Percentiles rank a stretch among this genome's conserved stretches.
phyloP scores from a whole-genome alignment of 2,888 invertebrate genomes.

The Xylota segnis region DNA sequence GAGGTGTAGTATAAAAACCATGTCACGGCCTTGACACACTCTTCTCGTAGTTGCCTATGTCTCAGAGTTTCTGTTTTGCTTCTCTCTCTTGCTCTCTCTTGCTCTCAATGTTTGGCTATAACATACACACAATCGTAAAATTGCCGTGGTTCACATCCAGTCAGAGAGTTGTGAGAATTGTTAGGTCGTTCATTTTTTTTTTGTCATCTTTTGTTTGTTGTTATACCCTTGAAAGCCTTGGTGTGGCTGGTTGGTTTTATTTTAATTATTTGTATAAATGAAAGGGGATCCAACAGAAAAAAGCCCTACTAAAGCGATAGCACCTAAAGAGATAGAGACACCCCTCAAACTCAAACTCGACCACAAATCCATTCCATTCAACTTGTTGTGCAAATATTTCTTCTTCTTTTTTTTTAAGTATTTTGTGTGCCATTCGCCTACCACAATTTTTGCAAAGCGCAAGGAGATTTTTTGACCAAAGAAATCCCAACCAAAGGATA shows the following conservation, averaged over 20 bases:
- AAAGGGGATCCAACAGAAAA: conserved; percentile 36
- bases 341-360: neutral
- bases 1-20: conserved; percentile 46
- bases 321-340: conserved; percentile 2
- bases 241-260: conserved; percentile 28
- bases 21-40: conserved; percentile 73
- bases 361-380: conserved; percentile 46
- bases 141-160: conserved; percentile 31
- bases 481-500: conserved; percentile 19
- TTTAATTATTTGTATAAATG: conserved; percentile 52
- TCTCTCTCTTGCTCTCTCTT: conserved; percentile 41
- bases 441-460: conserved; percentile 16
- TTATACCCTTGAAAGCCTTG: conserved; percentile 46
- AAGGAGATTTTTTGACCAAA: conserved; percentile 19
- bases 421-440: conserved; percentile 11
- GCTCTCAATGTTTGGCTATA: conserved; percentile 3
- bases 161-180: conserved; percentile 52
- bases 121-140: conserved; percentile 37
- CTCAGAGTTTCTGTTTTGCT: conserved; percentile 37
- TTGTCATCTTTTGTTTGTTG: conserved; percentile 7
- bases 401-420: conserved; percentile 7
- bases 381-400: conserved; percentile 45
- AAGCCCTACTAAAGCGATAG: conserved; percentile 13
- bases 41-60: conserved; percentile 41
- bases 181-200: conserved; percentile 20